phyloP scores from a whole-genome alignment of 2,797 vertebrate genomes.

The Pseudochirops cupreus region DNA sequence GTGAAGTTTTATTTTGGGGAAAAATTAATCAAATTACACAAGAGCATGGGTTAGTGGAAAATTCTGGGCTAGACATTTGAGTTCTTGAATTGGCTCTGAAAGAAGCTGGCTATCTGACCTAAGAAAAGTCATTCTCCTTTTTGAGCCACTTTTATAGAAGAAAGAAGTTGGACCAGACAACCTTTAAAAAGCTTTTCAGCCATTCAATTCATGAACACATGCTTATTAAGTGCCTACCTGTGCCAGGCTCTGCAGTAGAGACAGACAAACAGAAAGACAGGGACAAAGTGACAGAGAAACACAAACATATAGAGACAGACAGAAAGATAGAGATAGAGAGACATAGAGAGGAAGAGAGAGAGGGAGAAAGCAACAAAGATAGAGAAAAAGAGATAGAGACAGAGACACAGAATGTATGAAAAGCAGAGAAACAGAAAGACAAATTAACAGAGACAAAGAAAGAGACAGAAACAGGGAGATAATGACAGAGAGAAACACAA shows the following conservation, averaged over 20 bases:
- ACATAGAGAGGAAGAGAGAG: background rate
- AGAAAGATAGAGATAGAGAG: background rate
- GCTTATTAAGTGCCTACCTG: background rate
- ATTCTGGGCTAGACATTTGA: background rate
- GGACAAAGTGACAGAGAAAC: background rate
- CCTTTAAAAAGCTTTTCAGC: background rate
- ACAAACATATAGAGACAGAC: too few species aligned
- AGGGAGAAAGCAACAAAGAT: background rate
- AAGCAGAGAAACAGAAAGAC: too few species aligned
- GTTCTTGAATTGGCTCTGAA: background rate
- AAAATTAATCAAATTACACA: background rate
- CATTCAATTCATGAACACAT: background rate
- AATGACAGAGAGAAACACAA: background rate
- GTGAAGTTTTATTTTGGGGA: slow-evolving; percentile 5
- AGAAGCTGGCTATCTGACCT: background rate
- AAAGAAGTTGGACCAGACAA: background rate
- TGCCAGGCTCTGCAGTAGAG: background rate
- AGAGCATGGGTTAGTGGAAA: background rate
- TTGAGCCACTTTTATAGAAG: background rate
- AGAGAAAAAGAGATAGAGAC: too few species aligned
- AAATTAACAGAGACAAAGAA: background rate
- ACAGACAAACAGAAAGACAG: background rate
- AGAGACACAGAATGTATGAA: too few species aligned
- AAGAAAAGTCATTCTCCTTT: background rate
- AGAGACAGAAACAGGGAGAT: background rate